A percentile compares a stretch with the other conserved stretches of the same genome.
Evolutionary conservation across 2,888 invertebrate genomes (phyloP).

Genomic region (Ormia ochracea): DNA sequence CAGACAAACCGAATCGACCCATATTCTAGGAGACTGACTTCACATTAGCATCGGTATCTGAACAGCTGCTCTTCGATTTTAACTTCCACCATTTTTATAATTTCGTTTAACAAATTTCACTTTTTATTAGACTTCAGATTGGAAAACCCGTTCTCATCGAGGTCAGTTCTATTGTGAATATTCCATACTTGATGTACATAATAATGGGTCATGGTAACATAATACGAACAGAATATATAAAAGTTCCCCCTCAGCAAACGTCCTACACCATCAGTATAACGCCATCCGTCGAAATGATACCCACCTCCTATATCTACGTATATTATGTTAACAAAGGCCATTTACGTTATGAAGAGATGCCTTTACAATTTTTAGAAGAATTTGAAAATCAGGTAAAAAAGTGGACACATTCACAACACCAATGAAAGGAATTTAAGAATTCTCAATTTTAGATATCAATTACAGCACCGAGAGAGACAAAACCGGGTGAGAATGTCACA

Average conservation of each 20-base stretch:
- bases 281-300: slow-evolving; percentile 46
- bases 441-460: slow-evolving; percentile 80
- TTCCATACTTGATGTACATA: slow-evolving; percentile 35
- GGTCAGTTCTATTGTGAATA: slow-evolving; percentile 22
- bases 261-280: slow-evolving; percentile 18
- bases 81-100: no score
- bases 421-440: background rate
- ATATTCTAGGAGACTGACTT: no score
- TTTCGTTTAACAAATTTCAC: no score
- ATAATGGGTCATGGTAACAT: slow-evolving; percentile 37
- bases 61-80: no score
- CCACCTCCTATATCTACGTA: slow-evolving; percentile 35
- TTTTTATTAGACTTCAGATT: no score
- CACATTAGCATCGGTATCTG: no score
- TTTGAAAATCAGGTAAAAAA: slow-evolving; percentile 43
- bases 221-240: background rate
- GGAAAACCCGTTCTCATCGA: slow-evolving; percentile 25
- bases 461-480: slow-evolving; percentile 80
- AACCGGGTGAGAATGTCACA: slow-evolving; percentile 86
- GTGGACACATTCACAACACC: no score
- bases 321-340: slow-evolving; percentile 33
- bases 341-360: slow-evolving; percentile 37
- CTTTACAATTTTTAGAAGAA: slow-evolving; percentile 10
- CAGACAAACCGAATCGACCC: no score
- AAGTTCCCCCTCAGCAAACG: slow-evolving; percentile 19